Conservation (phyloP, 2,888 invertebrate species). For the Leucophenga maculata region DNA sequence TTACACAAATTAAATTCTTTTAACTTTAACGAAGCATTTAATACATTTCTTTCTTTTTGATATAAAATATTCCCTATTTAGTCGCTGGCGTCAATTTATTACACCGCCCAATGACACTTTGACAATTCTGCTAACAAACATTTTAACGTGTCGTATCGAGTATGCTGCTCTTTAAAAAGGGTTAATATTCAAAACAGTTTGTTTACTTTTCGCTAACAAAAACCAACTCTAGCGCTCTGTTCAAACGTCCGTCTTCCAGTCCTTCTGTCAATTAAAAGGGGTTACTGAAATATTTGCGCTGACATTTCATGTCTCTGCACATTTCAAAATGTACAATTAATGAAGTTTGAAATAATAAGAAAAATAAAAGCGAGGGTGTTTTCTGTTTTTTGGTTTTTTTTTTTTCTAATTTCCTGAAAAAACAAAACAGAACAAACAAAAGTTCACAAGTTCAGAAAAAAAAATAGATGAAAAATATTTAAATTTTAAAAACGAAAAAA, state of each 20-base stretch:
- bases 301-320: conserved; percentile 36
- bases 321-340: conserved; percentile 64
- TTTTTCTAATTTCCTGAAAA: too few species aligned
- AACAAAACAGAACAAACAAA: conserved; percentile 11
- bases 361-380: conserved; percentile 6
- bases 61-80: too few species aligned
- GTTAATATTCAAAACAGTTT: conserved; percentile 43
- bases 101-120: not conserved
- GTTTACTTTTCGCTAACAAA: conserved; percentile 40
- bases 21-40: too few species aligned
- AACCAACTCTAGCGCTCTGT: conserved; percentile 5
- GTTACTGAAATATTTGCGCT: conserved; percentile 21
- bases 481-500: not conserved
- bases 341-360: conserved; percentile 46
- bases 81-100: too few species aligned
- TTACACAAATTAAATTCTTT: too few species aligned
- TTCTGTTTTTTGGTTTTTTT: not conserved
- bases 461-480: not conserved
- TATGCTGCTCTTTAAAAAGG: conserved; percentile 18
- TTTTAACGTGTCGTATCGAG: too few species aligned
- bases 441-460: not conserved
- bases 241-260: too few species aligned
- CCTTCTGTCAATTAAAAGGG: conserved; percentile 3
- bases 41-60: too few species aligned
- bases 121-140: not conserved